These are phyloP conservation scores for Anorthoa munda DNA, from an alignment of 2,888 invertebrate species.

Conservation along the genomic window DNA sequence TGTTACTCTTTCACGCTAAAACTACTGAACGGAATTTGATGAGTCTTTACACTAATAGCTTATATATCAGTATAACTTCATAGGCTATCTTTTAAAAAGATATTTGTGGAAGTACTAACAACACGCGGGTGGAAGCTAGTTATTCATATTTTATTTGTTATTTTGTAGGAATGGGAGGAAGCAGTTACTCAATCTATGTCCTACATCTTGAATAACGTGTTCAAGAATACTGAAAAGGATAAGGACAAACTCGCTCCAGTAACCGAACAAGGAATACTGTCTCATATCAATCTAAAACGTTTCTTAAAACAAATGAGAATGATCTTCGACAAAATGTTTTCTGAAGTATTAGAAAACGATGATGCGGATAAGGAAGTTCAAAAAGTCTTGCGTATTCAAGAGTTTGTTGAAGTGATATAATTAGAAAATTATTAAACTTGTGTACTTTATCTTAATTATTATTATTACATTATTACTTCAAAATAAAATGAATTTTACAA, in stretches of 20 bases:
- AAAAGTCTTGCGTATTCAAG: conserved; percentile 82
- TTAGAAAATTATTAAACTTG: conserved; percentile 20
- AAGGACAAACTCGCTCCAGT: conserved; percentile 90
- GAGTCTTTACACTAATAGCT: too few species aligned
- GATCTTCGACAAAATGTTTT: conserved; percentile 82
- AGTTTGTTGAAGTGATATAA: conserved; percentile 86
- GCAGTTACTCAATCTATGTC: conserved; percentile 92
- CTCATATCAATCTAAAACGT: conserved; percentile 85
- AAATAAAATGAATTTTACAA: conserved; percentile 78
- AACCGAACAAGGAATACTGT: conserved; percentile 85
- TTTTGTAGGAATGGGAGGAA: conserved; percentile 95
- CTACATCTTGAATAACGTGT: conserved; percentile 92
- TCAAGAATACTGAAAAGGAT: conserved; percentile 92
- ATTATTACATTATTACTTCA: conserved; percentile 45
- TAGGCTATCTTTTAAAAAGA: too few species aligned
- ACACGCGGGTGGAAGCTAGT: too few species aligned
- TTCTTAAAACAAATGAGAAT: conserved; percentile 84
- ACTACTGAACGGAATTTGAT: too few species aligned
- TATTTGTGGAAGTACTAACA: too few species aligned
- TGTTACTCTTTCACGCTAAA: too few species aligned
- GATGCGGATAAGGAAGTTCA: conserved; percentile 63
- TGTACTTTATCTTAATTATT: conserved; percentile 48
- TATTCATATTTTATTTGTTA: neutral
- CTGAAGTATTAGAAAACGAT: conserved; percentile 66
- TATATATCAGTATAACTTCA: too few species aligned